phyloP scores from a whole-genome alignment of 2,797 vertebrate species.

The Pangasius sanitwongsei region DNA sequence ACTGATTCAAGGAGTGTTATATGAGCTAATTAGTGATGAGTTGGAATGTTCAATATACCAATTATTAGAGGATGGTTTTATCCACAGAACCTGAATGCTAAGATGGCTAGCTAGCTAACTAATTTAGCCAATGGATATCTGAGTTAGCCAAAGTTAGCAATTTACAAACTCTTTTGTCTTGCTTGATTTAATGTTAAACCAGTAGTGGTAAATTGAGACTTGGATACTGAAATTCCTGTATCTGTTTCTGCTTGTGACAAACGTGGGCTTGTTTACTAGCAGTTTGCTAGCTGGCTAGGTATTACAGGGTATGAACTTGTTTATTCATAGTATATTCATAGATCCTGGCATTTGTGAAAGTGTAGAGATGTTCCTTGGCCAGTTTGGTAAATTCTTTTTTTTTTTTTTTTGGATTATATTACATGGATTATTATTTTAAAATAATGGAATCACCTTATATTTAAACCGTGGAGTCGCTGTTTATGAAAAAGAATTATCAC shows the following conservation, averaged over 20 bases:
- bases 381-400: background rate
- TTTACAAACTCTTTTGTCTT: background rate
- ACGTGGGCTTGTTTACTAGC: background rate
- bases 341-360: background rate
- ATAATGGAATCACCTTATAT: background rate
- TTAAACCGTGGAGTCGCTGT: background rate
- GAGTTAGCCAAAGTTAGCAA: background rate
- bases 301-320: background rate
- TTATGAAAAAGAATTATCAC: background rate
- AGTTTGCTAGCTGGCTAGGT: background rate
- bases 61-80: background rate
- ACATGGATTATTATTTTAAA: background rate
- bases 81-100: background rate
- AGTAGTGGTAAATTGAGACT: background rate
- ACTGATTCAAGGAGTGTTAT: background rate
- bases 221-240: background rate
- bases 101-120: background rate
- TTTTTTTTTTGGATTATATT: background rate
- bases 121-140: background rate
- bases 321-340: background rate
- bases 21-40: background rate
- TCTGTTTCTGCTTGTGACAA: background rate
- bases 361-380: background rate
- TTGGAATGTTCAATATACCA: background rate
- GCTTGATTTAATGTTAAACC: background rate